Conservation (phyloP, 2,888 invertebrate genomes). For the Lumbricus terrestris region DNA sequence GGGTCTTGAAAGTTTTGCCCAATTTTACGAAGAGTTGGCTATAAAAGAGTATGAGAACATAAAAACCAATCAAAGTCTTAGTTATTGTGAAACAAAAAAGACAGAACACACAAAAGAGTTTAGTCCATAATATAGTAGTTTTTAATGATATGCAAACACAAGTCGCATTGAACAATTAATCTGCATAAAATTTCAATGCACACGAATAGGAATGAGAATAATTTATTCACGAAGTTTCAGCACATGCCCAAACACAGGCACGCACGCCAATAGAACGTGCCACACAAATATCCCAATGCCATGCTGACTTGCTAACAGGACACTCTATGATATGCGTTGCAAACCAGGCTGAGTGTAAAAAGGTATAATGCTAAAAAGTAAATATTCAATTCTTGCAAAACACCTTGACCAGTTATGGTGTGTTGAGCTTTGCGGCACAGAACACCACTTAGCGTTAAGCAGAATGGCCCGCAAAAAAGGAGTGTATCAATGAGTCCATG, state of each 20-base stretch:
- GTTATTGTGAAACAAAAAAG: neutral
- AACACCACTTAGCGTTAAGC: no score
- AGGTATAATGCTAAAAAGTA: no score
- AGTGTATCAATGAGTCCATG: no score
- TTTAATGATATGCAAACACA: neutral
- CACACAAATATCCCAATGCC: neutral
- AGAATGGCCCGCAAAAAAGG: no score
- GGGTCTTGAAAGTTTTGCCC: neutral
- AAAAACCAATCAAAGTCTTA: conserved; percentile 3
- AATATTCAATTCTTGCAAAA: no score
- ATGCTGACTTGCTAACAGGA: no score
- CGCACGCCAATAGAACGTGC: neutral
- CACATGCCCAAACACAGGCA: no score
- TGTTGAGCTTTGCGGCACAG: no score
- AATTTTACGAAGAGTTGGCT: neutral
- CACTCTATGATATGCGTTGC: no score
- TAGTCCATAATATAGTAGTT: no score
- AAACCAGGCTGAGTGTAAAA: no score
- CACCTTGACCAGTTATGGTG: no score
- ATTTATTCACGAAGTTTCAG: neutral
- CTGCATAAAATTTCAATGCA: neutral
- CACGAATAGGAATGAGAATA: neutral
- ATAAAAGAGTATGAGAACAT: neutral
- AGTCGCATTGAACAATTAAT: neutral
- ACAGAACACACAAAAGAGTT: neutral